Percentiles rank a stretch among this genome's conserved stretches.
Evolutionary conservation across 2,113 vertebrate genomes (phyloP).

Genomic region (Protobothrops mucrosquamatus): DNA sequence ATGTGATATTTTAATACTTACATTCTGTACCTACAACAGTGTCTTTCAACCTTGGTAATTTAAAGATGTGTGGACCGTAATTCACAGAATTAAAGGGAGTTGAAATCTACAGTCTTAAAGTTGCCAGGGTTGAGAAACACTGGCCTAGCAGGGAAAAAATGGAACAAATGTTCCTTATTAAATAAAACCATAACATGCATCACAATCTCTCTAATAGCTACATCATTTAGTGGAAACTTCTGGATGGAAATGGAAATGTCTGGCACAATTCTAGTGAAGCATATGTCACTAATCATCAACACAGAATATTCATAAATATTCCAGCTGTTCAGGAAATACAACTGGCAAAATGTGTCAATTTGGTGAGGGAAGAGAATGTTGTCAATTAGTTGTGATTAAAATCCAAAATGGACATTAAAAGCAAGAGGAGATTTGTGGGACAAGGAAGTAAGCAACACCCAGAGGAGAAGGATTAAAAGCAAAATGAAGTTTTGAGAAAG

Average conservation of each 20-base stretch:
- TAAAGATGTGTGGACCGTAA: background rate
- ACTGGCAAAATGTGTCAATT: background rate
- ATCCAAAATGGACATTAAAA: background rate
- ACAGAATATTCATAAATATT: background rate
- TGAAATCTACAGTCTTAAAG: background rate
- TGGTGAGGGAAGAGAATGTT: background rate
- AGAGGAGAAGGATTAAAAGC: too few species aligned
- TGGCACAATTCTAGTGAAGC: background rate
- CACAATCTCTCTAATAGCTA: background rate
- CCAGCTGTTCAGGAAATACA: background rate
- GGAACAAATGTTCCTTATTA: background rate
- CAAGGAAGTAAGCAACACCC: background rate
- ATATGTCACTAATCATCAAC: background rate
- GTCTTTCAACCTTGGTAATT: background rate
- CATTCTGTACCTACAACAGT: background rate
- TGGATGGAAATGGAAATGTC: background rate
- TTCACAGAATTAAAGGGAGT: background rate
- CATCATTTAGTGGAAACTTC: background rate
- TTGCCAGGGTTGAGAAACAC: background rate
- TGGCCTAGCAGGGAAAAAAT: background rate
- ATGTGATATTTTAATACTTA: background rate
- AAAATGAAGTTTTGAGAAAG: background rate
- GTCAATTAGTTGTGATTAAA: background rate
- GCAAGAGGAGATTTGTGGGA: background rate
- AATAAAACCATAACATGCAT: slow-evolving; percentile 21